Percentiles rank a stretch among this genome's conserved stretches.
Conservation (phyloP, 1,140 invertebrate genomes). For the Tyrophagus putrescentiae region DNA sequence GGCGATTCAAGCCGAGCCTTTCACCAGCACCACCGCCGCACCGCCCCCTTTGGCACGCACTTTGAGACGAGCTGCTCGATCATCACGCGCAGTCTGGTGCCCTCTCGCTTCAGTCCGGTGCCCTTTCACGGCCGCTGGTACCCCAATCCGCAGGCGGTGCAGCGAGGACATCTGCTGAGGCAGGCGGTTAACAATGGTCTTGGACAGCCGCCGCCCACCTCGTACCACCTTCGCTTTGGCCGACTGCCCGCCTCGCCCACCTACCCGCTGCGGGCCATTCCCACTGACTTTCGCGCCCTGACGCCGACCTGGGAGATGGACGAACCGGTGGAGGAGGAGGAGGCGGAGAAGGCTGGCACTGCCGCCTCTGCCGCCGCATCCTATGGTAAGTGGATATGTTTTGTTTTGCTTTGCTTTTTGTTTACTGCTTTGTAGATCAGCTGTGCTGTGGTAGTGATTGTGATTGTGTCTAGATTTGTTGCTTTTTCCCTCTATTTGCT, state of each 20-base stretch:
- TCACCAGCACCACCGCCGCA: too few relatives aligned
- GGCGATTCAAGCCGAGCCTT: too few relatives aligned
- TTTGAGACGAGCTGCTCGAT: background rate
- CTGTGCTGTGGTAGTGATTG: too few relatives aligned
- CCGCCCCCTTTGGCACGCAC: background rate
- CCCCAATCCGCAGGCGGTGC: too few relatives aligned
- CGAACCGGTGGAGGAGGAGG: background rate
- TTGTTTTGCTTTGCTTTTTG: background rate
- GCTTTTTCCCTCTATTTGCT: too few relatives aligned
- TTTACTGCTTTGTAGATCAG: too few relatives aligned
- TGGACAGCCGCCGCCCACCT: background rate
- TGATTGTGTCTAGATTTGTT: too few relatives aligned
- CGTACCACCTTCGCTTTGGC: slow-evolving; percentile 3
- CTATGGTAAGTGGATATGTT: background rate
- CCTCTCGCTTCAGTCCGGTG: slow-evolving; percentile 1
- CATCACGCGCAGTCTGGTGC: background rate
- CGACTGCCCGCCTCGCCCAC: background rate
- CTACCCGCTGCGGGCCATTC: background rate
- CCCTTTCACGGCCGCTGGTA: slow-evolving; percentile 3
- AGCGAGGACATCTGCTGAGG: too few relatives aligned
- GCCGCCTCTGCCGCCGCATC: background rate
- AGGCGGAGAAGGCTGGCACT: background rate
- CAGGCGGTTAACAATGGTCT: too few relatives aligned
- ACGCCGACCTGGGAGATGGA: background rate
- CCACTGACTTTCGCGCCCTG: background rate